These are phyloP conservation scores for Poecilia wingei DNA, from an alignment of 2,797 vertebrate species.

Conservation along the genomic window DNA sequence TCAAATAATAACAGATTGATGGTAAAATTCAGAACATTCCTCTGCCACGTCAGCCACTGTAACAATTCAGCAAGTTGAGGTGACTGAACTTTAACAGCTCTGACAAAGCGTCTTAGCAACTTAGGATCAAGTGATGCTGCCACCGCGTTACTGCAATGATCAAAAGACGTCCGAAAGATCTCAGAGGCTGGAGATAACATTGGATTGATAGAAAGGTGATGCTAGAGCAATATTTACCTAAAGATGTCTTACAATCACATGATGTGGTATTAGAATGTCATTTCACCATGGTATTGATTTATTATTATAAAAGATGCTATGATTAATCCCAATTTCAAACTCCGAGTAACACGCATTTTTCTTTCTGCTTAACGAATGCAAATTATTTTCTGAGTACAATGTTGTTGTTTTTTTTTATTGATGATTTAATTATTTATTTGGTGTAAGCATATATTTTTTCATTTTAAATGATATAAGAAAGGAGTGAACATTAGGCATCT, in stretches of 20 bases:
- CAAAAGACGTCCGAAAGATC: not conserved
- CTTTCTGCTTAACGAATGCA: not conserved
- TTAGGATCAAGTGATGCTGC: not conserved
- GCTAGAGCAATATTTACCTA: not conserved
- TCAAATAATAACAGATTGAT: not conserved
- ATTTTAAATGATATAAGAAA: not conserved
- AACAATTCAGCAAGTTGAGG: not conserved
- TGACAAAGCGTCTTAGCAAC: not conserved
- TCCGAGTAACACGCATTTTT: not conserved
- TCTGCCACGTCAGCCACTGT: not conserved
- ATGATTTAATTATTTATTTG: not conserved
- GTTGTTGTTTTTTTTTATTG: not conserved
- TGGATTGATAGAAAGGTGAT: not conserved
- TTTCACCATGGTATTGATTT: not conserved
- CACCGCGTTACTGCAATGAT: not conserved
- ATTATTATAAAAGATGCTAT: no score
- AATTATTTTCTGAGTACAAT: no score
- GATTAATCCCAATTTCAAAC: not conserved
- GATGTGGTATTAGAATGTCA: not conserved
- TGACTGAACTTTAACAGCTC: not conserved
- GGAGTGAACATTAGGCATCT: not conserved
- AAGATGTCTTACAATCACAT: not conserved
- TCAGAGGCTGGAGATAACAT: not conserved
- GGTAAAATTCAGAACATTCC: not conserved
- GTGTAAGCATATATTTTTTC: not conserved